These are phyloP conservation scores for Periophthalmodon schlosseri DNA, from an alignment of 2,113 vertebrate genomes.

Conservation along the genomic window DNA sequence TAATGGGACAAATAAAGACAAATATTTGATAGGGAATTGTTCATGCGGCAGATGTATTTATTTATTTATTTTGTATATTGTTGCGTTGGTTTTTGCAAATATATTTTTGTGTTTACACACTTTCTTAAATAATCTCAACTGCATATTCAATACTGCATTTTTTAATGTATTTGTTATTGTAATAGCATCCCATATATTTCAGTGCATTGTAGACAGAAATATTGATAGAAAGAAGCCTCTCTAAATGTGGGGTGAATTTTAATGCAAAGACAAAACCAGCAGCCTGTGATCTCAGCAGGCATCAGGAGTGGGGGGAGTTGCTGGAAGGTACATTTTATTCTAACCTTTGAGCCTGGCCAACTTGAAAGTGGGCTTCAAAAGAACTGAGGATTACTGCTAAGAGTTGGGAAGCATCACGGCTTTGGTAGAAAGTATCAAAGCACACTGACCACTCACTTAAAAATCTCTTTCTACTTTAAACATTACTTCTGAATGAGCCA, in stretches of 20 bases:
- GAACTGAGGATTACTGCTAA: conserved; percentile 62
- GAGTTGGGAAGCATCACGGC: conserved; percentile 45
- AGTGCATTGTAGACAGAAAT: conserved; percentile 66
- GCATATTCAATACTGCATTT: background rate
- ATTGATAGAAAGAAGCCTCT: conserved; percentile 63
- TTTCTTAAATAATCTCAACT: background rate
- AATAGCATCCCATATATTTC: conserved; percentile 53
- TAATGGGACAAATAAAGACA: background rate
- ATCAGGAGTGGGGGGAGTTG: conserved; percentile 58
- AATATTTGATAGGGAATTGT: background rate
- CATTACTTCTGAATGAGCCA: conserved; percentile 23
- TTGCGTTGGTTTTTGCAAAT: background rate
- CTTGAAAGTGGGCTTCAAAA: conserved; percentile 79
- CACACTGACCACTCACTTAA: conserved; percentile 50
- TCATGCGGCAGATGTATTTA: background rate
- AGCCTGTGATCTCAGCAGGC: conserved; percentile 79
- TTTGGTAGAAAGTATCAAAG: conserved; percentile 60
- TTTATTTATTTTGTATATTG: background rate
- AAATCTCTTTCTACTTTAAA: conserved; percentile 31
- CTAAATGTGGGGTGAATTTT: conserved; percentile 70
- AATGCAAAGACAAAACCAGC: conserved; percentile 76
- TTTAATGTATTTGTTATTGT: conserved; percentile 50
- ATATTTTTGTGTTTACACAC: background rate
- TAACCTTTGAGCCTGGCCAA: conserved; percentile 65
- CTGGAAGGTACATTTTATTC: conserved; percentile 78